Base-by-base conservation (phyloP, 2,888 invertebrate genomes). In the Geophilus truncorum region DNA sequence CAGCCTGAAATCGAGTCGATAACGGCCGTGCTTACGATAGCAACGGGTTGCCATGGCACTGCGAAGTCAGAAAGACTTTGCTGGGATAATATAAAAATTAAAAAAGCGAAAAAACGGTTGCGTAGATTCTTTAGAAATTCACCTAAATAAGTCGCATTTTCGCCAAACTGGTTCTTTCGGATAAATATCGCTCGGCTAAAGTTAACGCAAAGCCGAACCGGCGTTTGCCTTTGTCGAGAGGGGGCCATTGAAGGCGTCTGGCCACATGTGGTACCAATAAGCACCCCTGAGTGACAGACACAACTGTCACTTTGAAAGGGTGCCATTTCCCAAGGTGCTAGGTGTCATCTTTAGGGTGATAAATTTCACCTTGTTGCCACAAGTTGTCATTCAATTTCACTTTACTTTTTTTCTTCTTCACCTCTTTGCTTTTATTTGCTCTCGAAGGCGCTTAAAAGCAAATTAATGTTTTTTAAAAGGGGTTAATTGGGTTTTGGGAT, bases 1-100 rank as follows among this genome's bases (percentile, higher is more conserved):
- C 62, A 62, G 62, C 10, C 23, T 25, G 62, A 62, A 62, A 62
- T 62, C 62, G 62, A 62, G 62, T 62, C 62, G 62, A 62, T 62
- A 45, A 45, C 45, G 45, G 5, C 7, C 45, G 45, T 45, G 45
- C 45, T 45, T 45, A 45, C 18, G 45, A 45, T n/a, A 10, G 1
- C 25, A 25, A 28, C 62, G 57, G 2, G 62, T 62, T 62, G 28
- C 62, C 9, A 25, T 62, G 62, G 62, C 62, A 10, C 7, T 12
- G 6, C 9, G 25, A 62, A 62, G 62, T 62, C 25, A 62, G 25
- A 15, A 28, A 2, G 62, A 62, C 25, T 7, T 9, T 12, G 12
- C 12, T 25, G 25, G 12, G 4, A n/a, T 4, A 12, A 45, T 45
- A 12, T 4, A 45, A 12, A n/a, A 45, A 45, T 45, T 45, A 18